Evolutionary conservation across 2,888 invertebrate genomes (phyloP).

Genomic region (Glaucopsyche alexis): DNA sequence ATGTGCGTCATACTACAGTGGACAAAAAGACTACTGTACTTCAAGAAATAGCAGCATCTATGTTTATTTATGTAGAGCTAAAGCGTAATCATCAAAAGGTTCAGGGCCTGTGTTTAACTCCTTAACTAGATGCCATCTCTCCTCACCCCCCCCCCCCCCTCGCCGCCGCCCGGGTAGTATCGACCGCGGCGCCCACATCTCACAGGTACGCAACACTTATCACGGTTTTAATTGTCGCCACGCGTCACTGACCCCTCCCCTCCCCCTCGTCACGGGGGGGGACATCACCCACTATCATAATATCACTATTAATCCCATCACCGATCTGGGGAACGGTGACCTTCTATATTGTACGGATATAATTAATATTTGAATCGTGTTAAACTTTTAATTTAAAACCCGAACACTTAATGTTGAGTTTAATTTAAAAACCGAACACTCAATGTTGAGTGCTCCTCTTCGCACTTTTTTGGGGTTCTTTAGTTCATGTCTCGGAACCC

Average conservation of each 20-base stretch:
- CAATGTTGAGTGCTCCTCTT: no score
- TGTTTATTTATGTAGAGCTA: background rate
- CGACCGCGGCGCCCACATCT: constrained; percentile 77
- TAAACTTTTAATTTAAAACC: background rate
- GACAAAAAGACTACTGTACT: background rate
- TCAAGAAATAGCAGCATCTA: background rate
- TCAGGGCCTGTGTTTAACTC: constrained; percentile 49
- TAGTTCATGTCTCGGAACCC: no score
- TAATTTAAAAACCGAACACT: background rate
- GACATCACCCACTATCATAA: background rate
- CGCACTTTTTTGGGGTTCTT: no score
- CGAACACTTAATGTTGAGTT: background rate
- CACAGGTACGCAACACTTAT: constrained; percentile 79
- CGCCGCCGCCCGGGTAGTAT: constrained; percentile 51
- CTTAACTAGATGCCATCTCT: constrained; percentile 58
- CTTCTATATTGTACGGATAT: background rate
- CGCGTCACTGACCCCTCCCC: constrained; percentile 69
- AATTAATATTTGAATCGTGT: background rate
- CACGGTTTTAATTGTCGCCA: constrained; percentile 78
- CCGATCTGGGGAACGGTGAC: background rate
- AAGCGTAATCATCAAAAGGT: constrained; percentile 14
- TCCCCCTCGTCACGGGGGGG: constrained; percentile 32
- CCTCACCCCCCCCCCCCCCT: constrained; percentile 47
- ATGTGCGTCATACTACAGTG: background rate
- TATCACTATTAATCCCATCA: background rate